These are phyloP conservation scores for Aphelenchoides fujianensis DNA, from an alignment of 1,140 invertebrate species.

Conservation along the genomic window DNA sequence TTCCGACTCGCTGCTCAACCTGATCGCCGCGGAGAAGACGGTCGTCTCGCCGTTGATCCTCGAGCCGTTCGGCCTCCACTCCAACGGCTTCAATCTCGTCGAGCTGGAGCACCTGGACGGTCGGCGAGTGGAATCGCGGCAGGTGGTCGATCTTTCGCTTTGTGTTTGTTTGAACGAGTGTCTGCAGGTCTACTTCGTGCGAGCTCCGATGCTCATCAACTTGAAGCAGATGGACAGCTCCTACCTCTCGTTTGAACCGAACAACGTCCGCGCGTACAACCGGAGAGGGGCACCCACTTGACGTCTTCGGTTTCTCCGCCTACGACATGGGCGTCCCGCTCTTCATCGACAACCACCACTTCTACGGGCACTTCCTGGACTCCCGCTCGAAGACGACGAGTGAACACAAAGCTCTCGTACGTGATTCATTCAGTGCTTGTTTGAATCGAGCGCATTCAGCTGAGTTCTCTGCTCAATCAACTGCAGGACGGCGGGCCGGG, in stretches of 20 bases:
- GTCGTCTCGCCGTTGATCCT: conserved; percentile 64
- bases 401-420: conserved; percentile 39
- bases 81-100: conserved; percentile 39
- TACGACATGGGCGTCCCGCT: conserved; percentile 68
- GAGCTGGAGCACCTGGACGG: conserved; percentile 18
- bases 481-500: conserved; percentile 31
- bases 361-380: conserved; percentile 65
- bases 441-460: conserved; percentile 39
- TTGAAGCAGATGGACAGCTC: conserved; percentile 69
- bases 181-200: conserved; percentile 84
- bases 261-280: conserved; percentile 66
- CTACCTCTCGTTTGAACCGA: conserved; percentile 74
- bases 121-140: conserved; percentile 19
- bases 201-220: conserved; percentile 80
- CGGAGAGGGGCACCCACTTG: conserved; percentile 88
- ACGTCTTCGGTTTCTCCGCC: conserved; percentile 83
- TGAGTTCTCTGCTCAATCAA: conserved; percentile 40
- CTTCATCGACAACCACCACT: conserved; percentile 53
- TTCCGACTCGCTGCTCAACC: conserved; percentile 69
- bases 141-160: conserved; percentile 1
- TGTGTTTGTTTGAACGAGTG: conserved; percentile 74
- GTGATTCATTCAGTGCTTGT: conserved; percentile 24
- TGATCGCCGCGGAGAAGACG: conserved; percentile 68
- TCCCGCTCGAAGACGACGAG: conserved; percentile 63
- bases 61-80: conserved; percentile 28